Evolutionary conservation across 2,888 invertebrate species (phyloP).

Genomic region (Amphipoea oculea): DNA sequence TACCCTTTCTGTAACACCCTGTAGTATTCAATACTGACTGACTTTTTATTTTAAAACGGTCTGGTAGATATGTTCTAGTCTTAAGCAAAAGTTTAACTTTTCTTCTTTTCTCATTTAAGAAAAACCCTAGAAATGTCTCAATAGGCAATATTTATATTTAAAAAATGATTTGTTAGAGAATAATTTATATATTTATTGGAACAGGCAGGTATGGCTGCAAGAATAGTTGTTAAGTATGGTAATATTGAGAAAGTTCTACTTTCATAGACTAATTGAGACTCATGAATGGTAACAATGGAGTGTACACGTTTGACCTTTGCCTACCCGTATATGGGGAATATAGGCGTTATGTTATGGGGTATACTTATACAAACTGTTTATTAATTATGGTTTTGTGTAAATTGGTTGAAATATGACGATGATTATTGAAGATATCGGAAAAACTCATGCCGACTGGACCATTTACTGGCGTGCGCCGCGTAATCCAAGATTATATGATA

Average conservation of each 20-base stretch:
- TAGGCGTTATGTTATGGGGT: not conserved
- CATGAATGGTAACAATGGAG: not conserved
- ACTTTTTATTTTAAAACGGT: not conserved
- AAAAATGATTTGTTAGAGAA: not conserved
- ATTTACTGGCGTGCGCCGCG: not conserved
- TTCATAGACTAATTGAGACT: not conserved
- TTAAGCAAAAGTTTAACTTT: constrained; percentile 36
- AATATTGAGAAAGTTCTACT: not conserved
- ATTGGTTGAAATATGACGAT: not conserved
- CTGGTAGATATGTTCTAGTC: constrained; percentile 37
- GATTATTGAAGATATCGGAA: not conserved
- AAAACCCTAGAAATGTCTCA: not conserved
- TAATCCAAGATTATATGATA: not conserved
- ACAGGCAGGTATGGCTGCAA: not conserved
- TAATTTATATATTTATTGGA: constrained; percentile 1
- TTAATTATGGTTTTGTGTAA: not conserved
- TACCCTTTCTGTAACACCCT: too few species aligned
- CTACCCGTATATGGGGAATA: not conserved
- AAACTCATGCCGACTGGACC: not conserved
- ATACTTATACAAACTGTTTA: not conserved
- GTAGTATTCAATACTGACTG: constrained; percentile 17
- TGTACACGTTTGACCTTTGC: not conserved
- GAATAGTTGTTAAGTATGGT: not conserved
- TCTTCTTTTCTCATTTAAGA: constrained; percentile 6
- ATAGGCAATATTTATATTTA: constrained; percentile 4